Base-by-base conservation (phyloP, 30 jellyfish, hydroid and myxozoan genomes). In the Clytia hemisphaerica region DNA sequence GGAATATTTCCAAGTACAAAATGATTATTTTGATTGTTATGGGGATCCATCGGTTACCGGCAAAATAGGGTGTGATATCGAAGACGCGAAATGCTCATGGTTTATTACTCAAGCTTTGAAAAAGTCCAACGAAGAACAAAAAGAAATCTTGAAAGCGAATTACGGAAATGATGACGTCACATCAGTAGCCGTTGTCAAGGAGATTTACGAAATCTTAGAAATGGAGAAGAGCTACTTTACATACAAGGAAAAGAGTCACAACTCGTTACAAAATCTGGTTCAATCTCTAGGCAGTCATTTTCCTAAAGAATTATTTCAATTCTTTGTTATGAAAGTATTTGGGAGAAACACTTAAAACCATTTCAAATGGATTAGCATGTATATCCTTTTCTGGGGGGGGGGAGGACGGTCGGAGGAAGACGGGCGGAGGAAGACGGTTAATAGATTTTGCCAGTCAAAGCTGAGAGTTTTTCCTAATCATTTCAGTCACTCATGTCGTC, bases 11-110 rank as follows among this genome's bases (percentile, higher is more conserved):
- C 95, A 84, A 67, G 73, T 84, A 5, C 95, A 84, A 76, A 93
- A 84, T 34, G 95, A 84, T 54, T 77, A 76, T 38, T 28, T 84
- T 45, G 95, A 84, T 63, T 77, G 93, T 54, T 84, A 68, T 57
- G 95, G 95, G 0, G 95, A 84, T 34, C 93, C 95, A 3, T 51
- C 73, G 6, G 89, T 76, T 6, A 84, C 83, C 25, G 95, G 95
- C 14, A 84, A 84, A 71, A 76, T 84, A 37, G 95, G 95, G 2
- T 72, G 93, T 5, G 95, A 84, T 28, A 77, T 84, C 22, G 93
- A 84, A 59, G 95, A 84, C 27, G 87, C 93, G 21, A 84, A 84
- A 48, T 84, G 95, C 55, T 65, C 92, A 18, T 84, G 95, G 95
- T 29, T 84, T 45, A 64, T 78, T 18, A 85, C 77, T 32, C 78